Evolutionary conservation across 2,888 invertebrate species (phyloP), one percentile per base, ranked within the genome.

Genomic region (Tupiocoris notatus): DNA sequence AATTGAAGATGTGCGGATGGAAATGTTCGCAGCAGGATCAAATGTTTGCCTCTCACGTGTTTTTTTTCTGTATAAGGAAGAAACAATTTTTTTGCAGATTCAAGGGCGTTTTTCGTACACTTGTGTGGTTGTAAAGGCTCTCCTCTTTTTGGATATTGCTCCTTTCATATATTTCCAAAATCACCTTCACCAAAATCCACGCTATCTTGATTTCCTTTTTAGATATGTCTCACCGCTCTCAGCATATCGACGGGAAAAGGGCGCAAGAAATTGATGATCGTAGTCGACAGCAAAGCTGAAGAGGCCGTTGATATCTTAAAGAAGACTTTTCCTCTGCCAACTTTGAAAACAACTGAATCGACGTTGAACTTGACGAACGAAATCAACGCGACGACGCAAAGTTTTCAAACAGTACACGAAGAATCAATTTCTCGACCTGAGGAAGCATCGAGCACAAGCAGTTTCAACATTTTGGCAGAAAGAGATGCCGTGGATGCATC

Each of bases 191-290:
- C n/a, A n/a, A n/a, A n/a, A n/a, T n/a, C n/a, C n/a, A n/a, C n/a
- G n/a, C n/a, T n/a, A n/a, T n/a, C n/a, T n/a, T n/a, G n/a, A n/a
- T n/a, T n/a, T 59, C 20, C 16, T 17, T 56, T 56, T 3, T 57
- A 70, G 70, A 17, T 70, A 12, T 70, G 24, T 17, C 20, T 70
- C 23, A 70, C 70, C 20, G 61, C 23, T n/a, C 39, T 70, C 17
- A 70, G 70, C 25, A 70, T 70, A 58, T 58, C 70, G 3, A 70
- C 70, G 17, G 70, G 70, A 16, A 70, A 61, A 70, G 70, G 70
- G n/a, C 16, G 70, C 1, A 70, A 58, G 20, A 54, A 57, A 16
- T 7, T 67, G 9, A 67, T 18, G 12, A 57, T 67, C 16, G 20
- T 21, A 16, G 9, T 22, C 17, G 67, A 67, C 21, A n/a, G 21